phyloP scores from a whole-genome alignment of 2,113 vertebrate genomes.

The Mastomys natalensis region DNA sequence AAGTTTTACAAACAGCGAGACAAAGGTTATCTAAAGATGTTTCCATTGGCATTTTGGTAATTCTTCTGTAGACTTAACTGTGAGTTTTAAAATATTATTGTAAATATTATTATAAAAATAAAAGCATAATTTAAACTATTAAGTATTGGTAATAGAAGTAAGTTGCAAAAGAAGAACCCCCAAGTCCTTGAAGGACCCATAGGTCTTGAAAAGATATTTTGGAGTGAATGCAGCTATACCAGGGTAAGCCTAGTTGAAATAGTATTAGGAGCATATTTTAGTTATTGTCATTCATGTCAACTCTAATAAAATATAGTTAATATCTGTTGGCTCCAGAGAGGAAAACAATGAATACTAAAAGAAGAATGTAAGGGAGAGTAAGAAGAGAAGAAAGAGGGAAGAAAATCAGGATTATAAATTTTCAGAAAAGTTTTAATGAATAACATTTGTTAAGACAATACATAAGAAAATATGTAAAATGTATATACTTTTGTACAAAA shows the following conservation, averaged over 20 bases:
- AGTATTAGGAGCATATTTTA: background rate
- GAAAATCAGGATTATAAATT: background rate
- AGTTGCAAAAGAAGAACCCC: background rate
- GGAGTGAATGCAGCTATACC: background rate
- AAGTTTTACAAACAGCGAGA: background rate
- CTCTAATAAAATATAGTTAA: background rate
- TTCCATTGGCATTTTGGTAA: background rate
- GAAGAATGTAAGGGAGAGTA: background rate
- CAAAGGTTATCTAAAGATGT: background rate
- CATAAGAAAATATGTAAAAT: background rate
- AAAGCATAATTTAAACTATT: constrained; percentile 2
- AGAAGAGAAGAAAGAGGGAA: rapidly evolving
- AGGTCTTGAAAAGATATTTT: background rate
- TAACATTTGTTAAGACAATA: background rate
- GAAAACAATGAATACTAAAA: background rate
- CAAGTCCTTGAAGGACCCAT: background rate
- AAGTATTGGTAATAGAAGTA: background rate
- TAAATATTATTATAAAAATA: background rate
- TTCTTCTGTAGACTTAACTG: background rate
- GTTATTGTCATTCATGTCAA: background rate
- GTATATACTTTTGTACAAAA: background rate
- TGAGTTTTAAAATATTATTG: background rate
- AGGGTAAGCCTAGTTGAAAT: background rate
- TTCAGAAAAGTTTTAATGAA: background rate
- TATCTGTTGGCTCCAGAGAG: background rate